These are phyloP conservation scores for Pandemis cinnamomeana DNA, from an alignment of 2,888 invertebrate species.

Conservation along the genomic window DNA sequence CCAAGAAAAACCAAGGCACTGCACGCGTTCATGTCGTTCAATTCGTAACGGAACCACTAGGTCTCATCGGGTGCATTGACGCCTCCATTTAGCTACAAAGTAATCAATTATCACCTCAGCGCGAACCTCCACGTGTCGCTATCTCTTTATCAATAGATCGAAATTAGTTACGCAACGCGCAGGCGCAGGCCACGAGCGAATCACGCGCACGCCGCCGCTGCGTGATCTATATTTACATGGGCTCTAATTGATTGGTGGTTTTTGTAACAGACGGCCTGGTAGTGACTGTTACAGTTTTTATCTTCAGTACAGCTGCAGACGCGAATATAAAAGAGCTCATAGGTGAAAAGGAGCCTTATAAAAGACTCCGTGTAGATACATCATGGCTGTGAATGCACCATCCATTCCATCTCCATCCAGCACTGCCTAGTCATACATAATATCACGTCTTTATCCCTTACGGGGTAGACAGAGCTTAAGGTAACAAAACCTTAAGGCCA, in stretches of 20 bases:
- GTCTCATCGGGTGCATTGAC: background rate
- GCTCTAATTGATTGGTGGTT: constrained; percentile 30
- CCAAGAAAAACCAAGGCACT: too few relatives aligned
- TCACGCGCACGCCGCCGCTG: constrained; percentile 28
- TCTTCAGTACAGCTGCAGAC: background rate
- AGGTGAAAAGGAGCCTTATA: background rate
- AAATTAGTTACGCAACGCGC: constrained; percentile 14
- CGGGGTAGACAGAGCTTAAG: too few relatives aligned
- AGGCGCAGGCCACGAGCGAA: constrained; percentile 25
- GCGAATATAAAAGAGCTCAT: too few relatives aligned
- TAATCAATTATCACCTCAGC: constrained; percentile 17
- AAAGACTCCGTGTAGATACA: background rate
- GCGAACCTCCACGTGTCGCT: constrained; percentile 3
- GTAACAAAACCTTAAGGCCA: too few relatives aligned
- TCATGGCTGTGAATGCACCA: too few relatives aligned
- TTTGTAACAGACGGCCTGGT: constrained; percentile 20
- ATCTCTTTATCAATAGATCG: constrained; percentile 28
- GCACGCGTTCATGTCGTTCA: too few relatives aligned
- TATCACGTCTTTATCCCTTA: too few relatives aligned
- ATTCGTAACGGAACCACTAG: background rate
- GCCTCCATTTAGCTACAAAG: background rate
- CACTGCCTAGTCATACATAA: too few relatives aligned
- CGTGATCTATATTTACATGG: constrained; percentile 29
- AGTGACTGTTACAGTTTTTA: background rate
- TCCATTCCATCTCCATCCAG: too few relatives aligned